phyloP scores from a whole-genome alignment of 2,797 vertebrate species.

The Acipenser transmontanus region DNA sequence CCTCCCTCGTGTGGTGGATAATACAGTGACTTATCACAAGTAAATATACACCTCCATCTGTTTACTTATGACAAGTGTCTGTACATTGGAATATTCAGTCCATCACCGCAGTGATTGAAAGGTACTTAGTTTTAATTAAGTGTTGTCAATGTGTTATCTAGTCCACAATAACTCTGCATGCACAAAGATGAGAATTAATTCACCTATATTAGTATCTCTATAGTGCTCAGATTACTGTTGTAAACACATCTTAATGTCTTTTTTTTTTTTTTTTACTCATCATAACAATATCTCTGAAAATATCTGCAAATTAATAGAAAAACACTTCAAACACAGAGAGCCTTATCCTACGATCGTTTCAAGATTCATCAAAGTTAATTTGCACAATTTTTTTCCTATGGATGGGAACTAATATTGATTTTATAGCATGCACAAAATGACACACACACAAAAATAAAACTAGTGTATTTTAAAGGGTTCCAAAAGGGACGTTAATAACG shows the following conservation, averaged over 20 bases:
- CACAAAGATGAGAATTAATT: conserved; percentile 12
- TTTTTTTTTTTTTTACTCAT: background rate
- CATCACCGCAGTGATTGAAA: conserved; percentile 15
- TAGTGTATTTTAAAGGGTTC: background rate
- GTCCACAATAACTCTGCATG: conserved; percentile 14
- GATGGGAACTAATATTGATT: no score
- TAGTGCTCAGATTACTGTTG: conserved; percentile 8
- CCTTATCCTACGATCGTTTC: no score
- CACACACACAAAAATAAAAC: background rate
- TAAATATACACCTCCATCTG: background rate
- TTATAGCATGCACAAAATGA: background rate
- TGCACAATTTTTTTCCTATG: no score
- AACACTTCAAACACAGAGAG: no score
- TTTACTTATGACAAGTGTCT: background rate
- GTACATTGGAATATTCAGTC: background rate
- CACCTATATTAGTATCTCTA: conserved; percentile 13
- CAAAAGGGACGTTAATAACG: no score
- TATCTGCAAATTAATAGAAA: no score
- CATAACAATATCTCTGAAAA: no score
- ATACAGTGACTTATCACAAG: no score
- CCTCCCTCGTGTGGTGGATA: no score
- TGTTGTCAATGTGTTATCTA: conserved; percentile 9
- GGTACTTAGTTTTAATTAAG: conserved; percentile 14
- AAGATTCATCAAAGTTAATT: no score
- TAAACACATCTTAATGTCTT: conserved; percentile 11